Percentiles rank a stretch among this genome's conserved stretches.
Conservation (phyloP, 2,797 vertebrate genomes). For the Mycteria americana region DNA sequence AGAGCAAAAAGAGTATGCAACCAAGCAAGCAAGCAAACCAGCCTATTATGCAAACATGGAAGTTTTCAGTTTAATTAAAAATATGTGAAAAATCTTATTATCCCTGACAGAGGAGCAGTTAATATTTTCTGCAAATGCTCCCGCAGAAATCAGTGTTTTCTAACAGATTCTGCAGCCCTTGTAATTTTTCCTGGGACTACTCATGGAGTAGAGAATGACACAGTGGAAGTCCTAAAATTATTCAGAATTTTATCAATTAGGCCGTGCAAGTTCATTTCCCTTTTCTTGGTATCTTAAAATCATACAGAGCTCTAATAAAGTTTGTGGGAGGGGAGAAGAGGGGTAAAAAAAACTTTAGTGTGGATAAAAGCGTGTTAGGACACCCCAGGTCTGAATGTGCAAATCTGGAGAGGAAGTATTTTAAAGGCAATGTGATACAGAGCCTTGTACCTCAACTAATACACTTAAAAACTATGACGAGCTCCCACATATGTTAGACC, state of each 20-base stretch:
- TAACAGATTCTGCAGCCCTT: neutral
- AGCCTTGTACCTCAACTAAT: neutral
- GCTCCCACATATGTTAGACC: fast-evolving
- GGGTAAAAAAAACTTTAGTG: neutral
- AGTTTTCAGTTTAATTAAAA: conserved; percentile 40
- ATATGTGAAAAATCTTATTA: neutral
- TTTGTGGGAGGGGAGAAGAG: fast-evolving
- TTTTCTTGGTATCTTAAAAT: neutral
- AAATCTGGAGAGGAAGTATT: neutral
- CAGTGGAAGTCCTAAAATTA: neutral
- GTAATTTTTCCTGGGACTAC: neutral
- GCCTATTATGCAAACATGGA: neutral
- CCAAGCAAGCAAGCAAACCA: neutral
- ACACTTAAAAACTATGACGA: neutral
- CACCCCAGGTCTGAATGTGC: fast-evolving
- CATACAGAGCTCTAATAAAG: neutral
- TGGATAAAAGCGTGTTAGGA: neutral
- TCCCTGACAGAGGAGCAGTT: neutral
- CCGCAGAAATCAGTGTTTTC: neutral
- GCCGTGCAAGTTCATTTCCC: neutral
- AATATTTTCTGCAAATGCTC: conserved; percentile 5
- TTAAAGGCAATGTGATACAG: neutral
- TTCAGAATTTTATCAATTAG: neutral
- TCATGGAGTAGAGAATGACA: neutral
- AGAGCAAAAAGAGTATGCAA: neutral